Conservation (phyloP, 1,140 invertebrate genomes). For the Drosophila orosa region DNA sequence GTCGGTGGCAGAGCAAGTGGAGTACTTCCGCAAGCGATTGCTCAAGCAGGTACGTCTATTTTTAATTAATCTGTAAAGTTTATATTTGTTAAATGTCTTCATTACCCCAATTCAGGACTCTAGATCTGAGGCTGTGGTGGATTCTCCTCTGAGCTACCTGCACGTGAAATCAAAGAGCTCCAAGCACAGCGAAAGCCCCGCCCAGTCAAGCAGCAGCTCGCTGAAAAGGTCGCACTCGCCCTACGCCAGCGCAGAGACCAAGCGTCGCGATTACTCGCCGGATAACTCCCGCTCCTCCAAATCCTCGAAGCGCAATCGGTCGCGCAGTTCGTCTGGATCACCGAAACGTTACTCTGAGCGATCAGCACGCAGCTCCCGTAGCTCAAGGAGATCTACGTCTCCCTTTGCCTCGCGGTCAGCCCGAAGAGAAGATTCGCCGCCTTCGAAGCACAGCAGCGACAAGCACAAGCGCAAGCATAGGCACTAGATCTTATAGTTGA, state of each 20-base stretch:
- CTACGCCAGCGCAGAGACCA: conserved; percentile 46
- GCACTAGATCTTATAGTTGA: conserved; percentile 38
- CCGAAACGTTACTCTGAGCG: conserved; percentile 67
- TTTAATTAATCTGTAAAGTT: not conserved
- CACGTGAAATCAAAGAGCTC: conserved; percentile 53
- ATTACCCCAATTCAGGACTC: conserved; percentile 27
- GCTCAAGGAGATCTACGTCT: conserved; percentile 41
- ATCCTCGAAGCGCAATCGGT: conserved; percentile 70
- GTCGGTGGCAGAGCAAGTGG: conserved; percentile 92
- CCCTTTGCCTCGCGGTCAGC: conserved; percentile 30
- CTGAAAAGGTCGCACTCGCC: conserved; percentile 78
- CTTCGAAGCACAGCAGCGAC: conserved; percentile 56
- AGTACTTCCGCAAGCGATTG: conserved; percentile 96
- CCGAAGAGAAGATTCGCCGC: conserved; percentile 50
- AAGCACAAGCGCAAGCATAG: conserved; percentile 77
- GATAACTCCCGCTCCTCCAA: conserved; percentile 51
- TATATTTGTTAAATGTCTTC: not conserved
- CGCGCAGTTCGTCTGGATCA: conserved; percentile 69
- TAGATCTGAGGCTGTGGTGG: conserved; percentile 47
- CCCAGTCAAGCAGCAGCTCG: conserved; percentile 27
- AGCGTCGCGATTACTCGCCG: conserved; percentile 47
- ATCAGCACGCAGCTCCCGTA: conserved; percentile 56
- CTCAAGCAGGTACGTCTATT: conserved; percentile 89
- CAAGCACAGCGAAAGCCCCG: conserved; percentile 64
- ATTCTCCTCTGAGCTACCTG: conserved; percentile 71